Evolutionary conservation across 1,140 invertebrate species (phyloP).

Genomic region (Drosophila nebulosa): DNA sequence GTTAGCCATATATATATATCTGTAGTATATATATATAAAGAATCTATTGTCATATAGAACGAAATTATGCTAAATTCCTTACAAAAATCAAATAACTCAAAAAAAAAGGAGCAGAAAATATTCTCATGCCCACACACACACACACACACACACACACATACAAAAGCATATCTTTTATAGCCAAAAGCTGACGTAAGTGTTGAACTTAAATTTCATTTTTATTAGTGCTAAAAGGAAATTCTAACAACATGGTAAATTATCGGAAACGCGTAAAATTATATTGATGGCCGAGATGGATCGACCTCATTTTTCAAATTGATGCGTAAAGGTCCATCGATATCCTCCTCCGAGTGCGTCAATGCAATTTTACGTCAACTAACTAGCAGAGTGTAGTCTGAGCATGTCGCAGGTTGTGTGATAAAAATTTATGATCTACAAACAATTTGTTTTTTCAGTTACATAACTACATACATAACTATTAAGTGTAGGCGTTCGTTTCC

Average conservation of each 20-base stretch:
- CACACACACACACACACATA: slow-evolving; percentile 37
- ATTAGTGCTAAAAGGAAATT: slow-evolving; percentile 57
- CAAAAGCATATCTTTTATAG: slow-evolving; percentile 49
- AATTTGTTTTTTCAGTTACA: neutral
- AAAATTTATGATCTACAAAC: neutral
- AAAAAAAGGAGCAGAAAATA: slow-evolving; percentile 22
- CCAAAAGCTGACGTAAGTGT: slow-evolving; percentile 76
- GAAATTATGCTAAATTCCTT: slow-evolving; percentile 78
- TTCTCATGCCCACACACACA: slow-evolving; percentile 6
- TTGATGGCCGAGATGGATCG: slow-evolving; percentile 41
- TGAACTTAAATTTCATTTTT: slow-evolving; percentile 72
- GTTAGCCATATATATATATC: slow-evolving; percentile 48
- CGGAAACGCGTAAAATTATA: slow-evolving; percentile 62
- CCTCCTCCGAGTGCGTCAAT: slow-evolving; percentile 41
- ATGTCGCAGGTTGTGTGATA: slow-evolving; percentile 65
- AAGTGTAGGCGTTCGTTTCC: slow-evolving; percentile 42
- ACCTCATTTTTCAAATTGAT: slow-evolving; percentile 10
- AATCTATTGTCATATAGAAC: slow-evolving; percentile 67
- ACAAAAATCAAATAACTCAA: slow-evolving; percentile 7
- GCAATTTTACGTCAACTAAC: slow-evolving; percentile 59
- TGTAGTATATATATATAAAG: slow-evolving; percentile 46
- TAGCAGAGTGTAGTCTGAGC: slow-evolving; percentile 70
- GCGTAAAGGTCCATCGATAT: neutral
- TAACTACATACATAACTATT: neutral
- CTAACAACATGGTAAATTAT: slow-evolving; percentile 37